Evolutionary conservation across 2,113 vertebrate species (phyloP), one percentile per base, ranked within the genome.

Genomic region (Lophura nycthemera): DNA sequence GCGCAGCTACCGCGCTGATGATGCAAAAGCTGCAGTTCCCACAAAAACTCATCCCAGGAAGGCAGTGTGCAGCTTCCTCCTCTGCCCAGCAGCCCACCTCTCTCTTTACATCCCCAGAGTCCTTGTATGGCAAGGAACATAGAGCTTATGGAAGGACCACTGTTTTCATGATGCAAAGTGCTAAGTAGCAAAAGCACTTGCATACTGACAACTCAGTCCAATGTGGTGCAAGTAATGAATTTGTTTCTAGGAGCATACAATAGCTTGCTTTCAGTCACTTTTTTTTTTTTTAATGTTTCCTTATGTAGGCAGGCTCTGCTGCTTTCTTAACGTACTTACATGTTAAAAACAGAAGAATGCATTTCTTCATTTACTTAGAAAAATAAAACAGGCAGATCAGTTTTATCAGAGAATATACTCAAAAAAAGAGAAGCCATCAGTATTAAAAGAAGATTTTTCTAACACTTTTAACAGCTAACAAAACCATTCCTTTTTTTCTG

Each of bases 71-170:
- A 65, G 25, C 48, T 43, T 40, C 38, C 42, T 43, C 8, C 30
- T 10, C 20, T 8, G 40, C 21, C 59, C 0, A 0, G 40, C 59
- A 89, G 38, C 17, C 6, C 48, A 20, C 29, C 11, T 32, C 21
- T 69, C 24, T 4, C 18, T 43, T 22, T 6, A 4, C 0, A 0
- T 5, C 1, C 0, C 1, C 27, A 45, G 56, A 43, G 30, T 11
- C 48, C 48, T 24, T 0, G 27, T 18, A 76, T 6, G 38, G 27
- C 69, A 21, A 21, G 77, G n/a, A 79, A 47, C 0, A 11, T 0
- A 27, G 25, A 7, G 10, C 3, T 88, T 16, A 10, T 8, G 38
- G 40, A 66, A 47, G 25, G 24, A n/a, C 7, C 6, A 0, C 8
- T 18, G 13, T 2, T 40, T 36, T 1, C 5, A 7, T 0, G 1